Base-by-base conservation (phyloP, 2,888 invertebrate species). In the Drosophila neonasuta region DNA sequence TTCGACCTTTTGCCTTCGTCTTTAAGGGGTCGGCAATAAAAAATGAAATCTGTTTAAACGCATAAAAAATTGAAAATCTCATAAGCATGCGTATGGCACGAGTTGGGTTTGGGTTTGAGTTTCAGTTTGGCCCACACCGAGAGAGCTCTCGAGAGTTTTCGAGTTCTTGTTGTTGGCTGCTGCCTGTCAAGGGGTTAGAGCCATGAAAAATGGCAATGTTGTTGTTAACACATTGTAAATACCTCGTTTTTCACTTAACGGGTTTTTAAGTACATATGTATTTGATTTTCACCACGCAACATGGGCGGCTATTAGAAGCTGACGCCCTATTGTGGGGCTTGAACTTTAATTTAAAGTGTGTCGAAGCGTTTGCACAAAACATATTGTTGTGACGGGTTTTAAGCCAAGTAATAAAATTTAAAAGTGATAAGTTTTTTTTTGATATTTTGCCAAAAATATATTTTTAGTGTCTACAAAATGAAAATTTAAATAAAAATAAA, bases 161-260 rank as follows among this genome's bases (percentile, higher is more conserved):
- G 54, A 41, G 3, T 39, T n/a, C 20, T 45, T 13, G 45, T 20
- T 46, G 5, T 45, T 58, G 20, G 29, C 30, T 24, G 20, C 20
- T 3, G 20, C 20, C 24, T 24, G 60, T 65, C 49, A 67, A 66
- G 75, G 77, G 71, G 72, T 77, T 69, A 68, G 44, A 69, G 78
- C 70, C 77, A 77, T 80, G 81, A 79, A 80, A 82, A 81, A 81
- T 81, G 83, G 77, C 80, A 75, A 79, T 77, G 86, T 79, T 84
- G 87, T 88, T 87, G 88, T 88, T 89, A 87, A 87, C 88, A 89
- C 87, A 86, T 87, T 88, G 80, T 89, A 89, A 89, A 88, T 89
- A 88, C 83, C 89, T 87, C 84, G 79, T 87, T 88, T 89, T 88
- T 87, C 88, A 89, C 88, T 89, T 88, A 88, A 87, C 82, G 80